Evolutionary conservation across 2,888 invertebrate species (phyloP), one percentile per base, ranked within the genome.

Genomic region (Bembecia ichneumoniformis): DNA sequence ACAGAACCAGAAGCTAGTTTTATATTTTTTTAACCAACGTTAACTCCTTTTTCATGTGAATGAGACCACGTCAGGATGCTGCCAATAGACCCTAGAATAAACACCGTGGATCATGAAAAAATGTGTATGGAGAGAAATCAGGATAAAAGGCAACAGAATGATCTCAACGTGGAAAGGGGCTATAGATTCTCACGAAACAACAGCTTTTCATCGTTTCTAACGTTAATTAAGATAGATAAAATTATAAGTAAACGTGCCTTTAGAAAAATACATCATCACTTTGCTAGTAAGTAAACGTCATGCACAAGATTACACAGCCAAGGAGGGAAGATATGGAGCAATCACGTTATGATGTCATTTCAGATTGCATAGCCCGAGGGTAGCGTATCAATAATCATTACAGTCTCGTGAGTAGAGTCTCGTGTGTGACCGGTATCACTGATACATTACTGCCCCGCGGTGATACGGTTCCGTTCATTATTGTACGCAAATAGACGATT

Each of bases 401-500:
- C 62, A 58, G 59, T 62, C 57, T 59, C 60, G 63, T 60, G 62
- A 54, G 50, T 50, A 65, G 54, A 55, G 60, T 64, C 61, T 62
- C 66, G 68, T 68, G 66, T 70, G 69, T 70, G 73, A 71, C 68
- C 64, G 64, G 66, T 70, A 70, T 71, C 70, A 73, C 62, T 72
- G 71, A 75, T 74, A 71, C 68, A 70, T 68, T 59, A 58, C 62
- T 59, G 65, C 68, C 77, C 71, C 53, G 63, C 59, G 51, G 51
- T 49, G 44, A 35, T 40, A 4, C 20, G 28, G 14, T 45, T 75
- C 66, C 69, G 72, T 75, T 74, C 73, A 80, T 74, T 73, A 78
- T 76, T 77, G 74, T 71, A 67, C 62, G 68, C 68, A 66, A 74
- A 74, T 74, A 75, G 66, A 70, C 63, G 63, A 68, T 67, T 69